Base-by-base conservation (phyloP, 1,140 invertebrate species). In the Trissolcus basalis region DNA sequence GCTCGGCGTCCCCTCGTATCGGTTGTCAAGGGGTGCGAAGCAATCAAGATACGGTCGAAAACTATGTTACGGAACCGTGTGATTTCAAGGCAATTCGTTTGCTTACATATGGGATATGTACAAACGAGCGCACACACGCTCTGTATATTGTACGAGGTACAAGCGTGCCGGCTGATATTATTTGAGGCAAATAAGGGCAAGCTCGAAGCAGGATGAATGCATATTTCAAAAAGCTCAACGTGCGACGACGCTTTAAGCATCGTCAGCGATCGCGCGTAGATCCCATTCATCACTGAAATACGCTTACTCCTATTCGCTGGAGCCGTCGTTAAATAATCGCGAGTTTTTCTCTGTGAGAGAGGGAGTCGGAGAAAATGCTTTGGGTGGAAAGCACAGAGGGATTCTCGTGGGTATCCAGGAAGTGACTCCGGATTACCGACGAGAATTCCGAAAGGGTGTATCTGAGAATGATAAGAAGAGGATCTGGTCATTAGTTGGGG, bases 11-110 rank as follows among this genome's bases (percentile, higher is more conserved):
- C 15, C 16, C 41, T 9, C 4, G 12, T 15, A 13, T 53, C 50
- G 19, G 35, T 11, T 11, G 14, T 55, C 19, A 35, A 49, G 44
- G 48, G 32, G 58, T 45, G 67, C 44, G 51, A 61, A 56, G 32
- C 67, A 61, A 61, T 70, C 45, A 56, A 70, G 51, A 41, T 56
- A 44, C 36, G 67, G 14, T 27, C 58, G 58, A 56, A 60, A 61
- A 51, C 35, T 45, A 33, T 50, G 51, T 56, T 55, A 70, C 45
- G 58, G 36, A 69, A 50, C 47, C 49, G 59, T 71, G 68, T 56
- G 59, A 71, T 71, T 71, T 71, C 68, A 63, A 59, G 59, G 59
- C 56, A 71, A 65, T 60, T 65, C 69, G 55, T 65, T 72, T 65
- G 69, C 60, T 64, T 59, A 64, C 59, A 72, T 59, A 64, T 64